Conservation (phyloP, 2,797 vertebrate genomes). For the Enteromius anoplus region DNA sequence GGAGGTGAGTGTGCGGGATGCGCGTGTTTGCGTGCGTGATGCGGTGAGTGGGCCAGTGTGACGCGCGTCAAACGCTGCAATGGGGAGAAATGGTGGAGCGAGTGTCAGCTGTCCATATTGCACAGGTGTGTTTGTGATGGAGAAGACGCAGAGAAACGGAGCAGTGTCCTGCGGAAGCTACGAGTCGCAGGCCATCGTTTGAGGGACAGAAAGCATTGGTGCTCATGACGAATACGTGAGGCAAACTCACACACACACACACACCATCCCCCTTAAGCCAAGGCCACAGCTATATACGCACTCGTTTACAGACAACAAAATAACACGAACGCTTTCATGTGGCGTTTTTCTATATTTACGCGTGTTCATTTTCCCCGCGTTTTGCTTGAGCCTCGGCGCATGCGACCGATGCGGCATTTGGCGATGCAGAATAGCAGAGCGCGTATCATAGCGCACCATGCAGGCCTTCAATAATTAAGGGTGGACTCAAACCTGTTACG, state of each 20-base stretch:
- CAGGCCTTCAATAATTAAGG: slow-evolving; percentile 47
- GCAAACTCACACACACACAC: slow-evolving; percentile 10
- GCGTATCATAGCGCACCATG: slow-evolving; percentile 19
- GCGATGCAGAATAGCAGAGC: slow-evolving; percentile 17
- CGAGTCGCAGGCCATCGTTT: slow-evolving; percentile 22
- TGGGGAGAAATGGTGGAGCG: slow-evolving; percentile 43
- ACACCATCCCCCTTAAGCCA: slow-evolving; percentile 25
- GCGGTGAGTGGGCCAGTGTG: slow-evolving; percentile 58
- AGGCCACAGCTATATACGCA: slow-evolving; percentile 22
- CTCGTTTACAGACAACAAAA: slow-evolving; percentile 4
- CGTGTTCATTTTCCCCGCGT: neutral
- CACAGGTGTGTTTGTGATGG: slow-evolving; percentile 40
- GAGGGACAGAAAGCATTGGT: slow-evolving; percentile 37
- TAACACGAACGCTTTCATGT: neutral
- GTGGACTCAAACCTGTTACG: slow-evolving; percentile 52
- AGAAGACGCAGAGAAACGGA: neutral
- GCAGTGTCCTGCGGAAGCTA: neutral
- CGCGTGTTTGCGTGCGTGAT: slow-evolving; percentile 39
- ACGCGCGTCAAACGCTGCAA: slow-evolving; percentile 60
- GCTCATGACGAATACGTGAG: slow-evolving; percentile 45
- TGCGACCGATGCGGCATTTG: slow-evolving; percentile 46
- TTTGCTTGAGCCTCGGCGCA: slow-evolving; percentile 1
- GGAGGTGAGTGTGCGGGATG: slow-evolving; percentile 55
- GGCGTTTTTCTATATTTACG: slow-evolving; percentile 17
- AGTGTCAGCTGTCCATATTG: slow-evolving; percentile 51